Evolutionary conservation across 2,888 invertebrate genomes (phyloP), one percentile per base, ranked within the genome.

Genomic region (Drosophila nigricruria): DNA sequence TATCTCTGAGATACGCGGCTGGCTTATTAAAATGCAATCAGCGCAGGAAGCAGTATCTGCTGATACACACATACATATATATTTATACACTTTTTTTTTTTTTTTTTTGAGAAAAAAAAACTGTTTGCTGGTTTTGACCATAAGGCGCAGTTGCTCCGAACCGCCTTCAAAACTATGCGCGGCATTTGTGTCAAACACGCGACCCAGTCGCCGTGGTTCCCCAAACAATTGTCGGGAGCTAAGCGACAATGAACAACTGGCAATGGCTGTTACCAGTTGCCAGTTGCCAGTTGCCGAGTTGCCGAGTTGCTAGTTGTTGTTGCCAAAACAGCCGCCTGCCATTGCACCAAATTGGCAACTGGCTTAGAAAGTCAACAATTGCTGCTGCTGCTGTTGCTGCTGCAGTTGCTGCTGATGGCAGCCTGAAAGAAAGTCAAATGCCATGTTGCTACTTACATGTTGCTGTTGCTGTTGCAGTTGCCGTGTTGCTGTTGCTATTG

Each of bases 101-200:
- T 25, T 23, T 52, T n/a, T n/a, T n/a, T n/a, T n/a, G n/a, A n/a
- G n/a, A n/a, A n/a, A n/a, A n/a, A 4, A 38, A 63, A 63, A 59
- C 64, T 62, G 58, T 68, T 53, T 67, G 77, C 75, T 80, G 75
- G 86, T 78, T 83, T 79, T 86, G 84, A 81, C 87, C 87, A 88
- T 79, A 88, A 85, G 69, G 71, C 81, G 84, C 67, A 77, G 79
- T 71, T 71, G 83, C 73, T 73, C 70, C 74, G 69, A 84, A 89
- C 88, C 89, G 81, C 88, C 89, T 89, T 87, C 89, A 85, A 88
- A 87, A 87, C 89, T 87, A 87, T 87, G 78, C 73, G 81, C 58
- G 81, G 86, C 86, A 87, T 87, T 89, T 87, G 86, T 87, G 86
- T 87, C 86, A 87, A 87, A 88, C 89, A 89, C 86, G 86, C 89